These are phyloP conservation scores for Pheosia tremula DNA, from an alignment of 2,888 invertebrate species.

Conservation along the genomic window DNA sequence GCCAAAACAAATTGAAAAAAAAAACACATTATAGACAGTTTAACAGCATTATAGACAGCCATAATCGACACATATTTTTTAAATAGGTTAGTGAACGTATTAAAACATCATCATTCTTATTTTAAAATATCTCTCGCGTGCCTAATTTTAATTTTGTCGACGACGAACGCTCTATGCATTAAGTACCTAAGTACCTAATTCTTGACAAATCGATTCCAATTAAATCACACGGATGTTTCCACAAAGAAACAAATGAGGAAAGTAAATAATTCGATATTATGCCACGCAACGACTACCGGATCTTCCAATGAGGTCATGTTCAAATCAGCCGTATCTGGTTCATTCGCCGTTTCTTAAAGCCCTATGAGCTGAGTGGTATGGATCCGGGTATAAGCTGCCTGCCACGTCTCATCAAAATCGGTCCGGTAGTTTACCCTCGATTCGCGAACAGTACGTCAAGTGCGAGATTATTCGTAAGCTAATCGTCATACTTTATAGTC, in stretches of 20 bases:
- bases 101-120: too few relatives aligned
- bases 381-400: too few relatives aligned
- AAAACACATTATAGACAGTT: too few relatives aligned
- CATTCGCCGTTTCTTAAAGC: constrained; percentile 17
- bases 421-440: too few relatives aligned
- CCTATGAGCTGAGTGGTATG: neutral
- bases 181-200: neutral
- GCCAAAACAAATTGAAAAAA: too few relatives aligned
- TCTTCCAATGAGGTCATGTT: constrained; percentile 18
- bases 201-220: constrained; percentile 11
- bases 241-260: constrained; percentile 16
- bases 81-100: too few relatives aligned
- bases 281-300: constrained; percentile 11
- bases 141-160: neutral
- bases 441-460: too few relatives aligned
- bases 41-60: too few relatives aligned
- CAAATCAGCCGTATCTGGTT: constrained; percentile 10
- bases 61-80: too few relatives aligned
- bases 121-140: neutral
- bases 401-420: too few relatives aligned
- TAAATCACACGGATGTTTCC: constrained; percentile 31
- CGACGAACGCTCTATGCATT: neutral
- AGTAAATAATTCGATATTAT: constrained; percentile 5
- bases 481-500: too few relatives aligned
- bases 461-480: too few relatives aligned